phyloP scores from a whole-genome alignment of 35 echinoderm and acorn worm genomes.

The Heliocidaris erythrogramma region DNA sequence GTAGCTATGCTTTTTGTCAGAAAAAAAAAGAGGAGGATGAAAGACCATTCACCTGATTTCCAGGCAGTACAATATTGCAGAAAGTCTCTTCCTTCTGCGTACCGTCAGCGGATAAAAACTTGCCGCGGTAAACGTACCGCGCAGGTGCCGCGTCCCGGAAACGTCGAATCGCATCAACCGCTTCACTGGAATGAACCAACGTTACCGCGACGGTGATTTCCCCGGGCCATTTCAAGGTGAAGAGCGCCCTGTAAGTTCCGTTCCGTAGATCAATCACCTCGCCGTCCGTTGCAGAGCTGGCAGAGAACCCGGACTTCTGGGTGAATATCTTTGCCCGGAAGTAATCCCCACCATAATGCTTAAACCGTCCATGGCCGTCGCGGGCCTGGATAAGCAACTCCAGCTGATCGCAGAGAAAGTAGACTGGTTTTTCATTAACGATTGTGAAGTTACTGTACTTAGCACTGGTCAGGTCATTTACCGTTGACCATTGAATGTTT shows the following conservation, averaged over 20 bases:
- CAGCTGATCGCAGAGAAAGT: not conserved
- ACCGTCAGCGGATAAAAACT: not conserved
- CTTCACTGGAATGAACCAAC: conserved; percentile 56
- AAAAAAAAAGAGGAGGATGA: not conserved
- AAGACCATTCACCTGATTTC: not conserved
- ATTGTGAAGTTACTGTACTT: not conserved
- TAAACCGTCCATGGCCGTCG: conserved; percentile 5
- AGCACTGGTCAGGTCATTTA: not conserved
- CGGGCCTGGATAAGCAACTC: conserved; percentile 57
- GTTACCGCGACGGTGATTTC: conserved; percentile 9
- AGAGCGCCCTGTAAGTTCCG: conserved; percentile 58
- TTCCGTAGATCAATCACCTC: conserved; percentile 57
- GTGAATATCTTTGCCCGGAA: conserved; percentile 54
- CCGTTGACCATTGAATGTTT: not conserved
- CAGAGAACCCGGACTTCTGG: not conserved
- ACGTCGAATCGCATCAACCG: conserved; percentile 15
- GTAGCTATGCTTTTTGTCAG: too few relatives aligned
- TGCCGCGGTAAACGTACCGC: not conserved
- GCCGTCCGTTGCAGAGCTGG: conserved; percentile 51
- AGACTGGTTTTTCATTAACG: not conserved
- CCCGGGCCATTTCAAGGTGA: conserved; percentile 55
- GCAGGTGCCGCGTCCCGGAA: not conserved
- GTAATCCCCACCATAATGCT: conserved; percentile 50
- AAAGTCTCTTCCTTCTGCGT: not conserved
- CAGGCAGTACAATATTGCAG: not conserved